Conservation (phyloP, 2,113 vertebrate genomes). For the Microcebus lehilahytsara region DNA sequence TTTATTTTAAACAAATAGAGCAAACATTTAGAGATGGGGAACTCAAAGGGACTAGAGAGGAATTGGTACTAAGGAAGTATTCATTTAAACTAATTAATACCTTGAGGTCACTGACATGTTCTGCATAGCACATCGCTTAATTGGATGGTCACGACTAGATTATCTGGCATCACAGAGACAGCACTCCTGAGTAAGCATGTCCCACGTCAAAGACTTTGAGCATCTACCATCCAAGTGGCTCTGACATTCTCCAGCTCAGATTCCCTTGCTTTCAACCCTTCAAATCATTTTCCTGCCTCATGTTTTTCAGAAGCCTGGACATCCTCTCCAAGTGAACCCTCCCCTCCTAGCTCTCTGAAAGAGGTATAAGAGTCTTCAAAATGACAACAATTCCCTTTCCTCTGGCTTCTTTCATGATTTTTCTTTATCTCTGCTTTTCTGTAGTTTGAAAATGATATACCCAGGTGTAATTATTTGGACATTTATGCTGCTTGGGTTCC, state of each 20-base stretch:
- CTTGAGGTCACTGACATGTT: neutral
- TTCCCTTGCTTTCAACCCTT: neutral
- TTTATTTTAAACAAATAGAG: neutral
- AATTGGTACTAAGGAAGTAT: neutral
- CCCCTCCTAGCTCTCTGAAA: neutral
- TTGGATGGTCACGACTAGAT: fast-evolving
- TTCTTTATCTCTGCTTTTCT: neutral
- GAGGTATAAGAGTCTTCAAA: neutral
- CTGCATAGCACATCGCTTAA: neutral
- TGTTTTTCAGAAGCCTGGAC: neutral
- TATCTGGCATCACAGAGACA: neutral
- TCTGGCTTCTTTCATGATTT: neutral
- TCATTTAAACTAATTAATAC: neutral
- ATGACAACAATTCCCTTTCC: neutral
- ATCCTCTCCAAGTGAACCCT: neutral
- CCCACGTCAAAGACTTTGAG: fast-evolving
- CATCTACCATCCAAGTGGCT: neutral
- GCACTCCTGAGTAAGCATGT: fast-evolving
- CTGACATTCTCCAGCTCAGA: neutral
- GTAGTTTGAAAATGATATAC: neutral
- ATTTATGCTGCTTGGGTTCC: neutral
- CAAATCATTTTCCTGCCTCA: neutral
- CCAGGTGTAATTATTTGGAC: neutral
- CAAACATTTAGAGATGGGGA: neutral
- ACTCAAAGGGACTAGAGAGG: neutral